phyloP scores from a whole-genome alignment of 1,140 invertebrate species.

The Periplaneta americana region DNA sequence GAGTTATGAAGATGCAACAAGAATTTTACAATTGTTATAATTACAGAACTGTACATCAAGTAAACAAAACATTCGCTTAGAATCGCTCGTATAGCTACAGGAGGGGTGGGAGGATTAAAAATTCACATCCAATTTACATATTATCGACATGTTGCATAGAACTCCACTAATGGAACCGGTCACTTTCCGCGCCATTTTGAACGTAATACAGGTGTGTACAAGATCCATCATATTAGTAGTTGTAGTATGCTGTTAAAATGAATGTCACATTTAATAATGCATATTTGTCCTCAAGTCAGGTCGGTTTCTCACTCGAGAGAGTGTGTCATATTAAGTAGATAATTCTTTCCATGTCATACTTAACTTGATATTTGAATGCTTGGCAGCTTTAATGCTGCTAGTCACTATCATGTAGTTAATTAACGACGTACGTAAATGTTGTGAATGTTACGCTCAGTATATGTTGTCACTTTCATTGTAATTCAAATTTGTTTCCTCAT shows the following conservation, averaged over 20 bases:
- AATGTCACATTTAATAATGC: background rate
- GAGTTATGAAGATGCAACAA: conserved; percentile 18
- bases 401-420: too few species aligned
- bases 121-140: background rate
- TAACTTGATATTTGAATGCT: background rate
- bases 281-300: background rate
- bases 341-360: background rate
- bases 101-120: background rate
- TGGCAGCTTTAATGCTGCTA: background rate
- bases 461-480: background rate
- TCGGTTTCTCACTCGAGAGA: background rate
- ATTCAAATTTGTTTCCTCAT: background rate
- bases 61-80: background rate
- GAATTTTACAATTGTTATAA: conserved; percentile 18
- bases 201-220: background rate
- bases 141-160: background rate
- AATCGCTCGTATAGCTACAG: background rate
- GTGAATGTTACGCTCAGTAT: background rate
- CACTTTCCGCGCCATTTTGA: background rate
- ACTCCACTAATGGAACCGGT: background rate
- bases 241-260: background rate
- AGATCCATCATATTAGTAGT: background rate
- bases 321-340: background rate
- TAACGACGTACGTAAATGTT: too few species aligned
- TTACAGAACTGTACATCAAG: conserved; percentile 16